A percentile compares a stretch with the other conserved stretches of the same genome.
These are phyloP conservation scores for Xerus rutilus DNA, from an alignment of 2,797 vertebrate genomes.

Conservation along the genomic window DNA sequence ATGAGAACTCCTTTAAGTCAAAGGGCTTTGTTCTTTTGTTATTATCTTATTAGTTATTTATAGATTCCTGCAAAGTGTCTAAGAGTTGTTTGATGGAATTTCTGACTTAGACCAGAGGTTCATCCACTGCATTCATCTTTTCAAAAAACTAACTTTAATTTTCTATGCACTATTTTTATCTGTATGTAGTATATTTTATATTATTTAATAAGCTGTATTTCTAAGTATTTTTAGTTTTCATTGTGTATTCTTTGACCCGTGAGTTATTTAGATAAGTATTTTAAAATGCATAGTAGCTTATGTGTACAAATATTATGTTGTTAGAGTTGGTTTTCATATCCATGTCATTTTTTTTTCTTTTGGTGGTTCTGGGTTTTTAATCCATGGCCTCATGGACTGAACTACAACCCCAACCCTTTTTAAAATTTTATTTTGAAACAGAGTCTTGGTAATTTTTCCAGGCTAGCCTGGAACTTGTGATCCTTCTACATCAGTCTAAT, in stretches of 20 bases:
- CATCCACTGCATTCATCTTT: slow-evolving; percentile 21
- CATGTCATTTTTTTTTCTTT: not conserved
- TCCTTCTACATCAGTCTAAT: not conserved
- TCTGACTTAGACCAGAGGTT: slow-evolving; percentile 13
- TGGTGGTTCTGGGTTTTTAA: not conserved
- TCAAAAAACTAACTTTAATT: slow-evolving; percentile 34
- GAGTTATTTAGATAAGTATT: slow-evolving; percentile 46
- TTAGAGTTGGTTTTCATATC: slow-evolving; percentile 53
- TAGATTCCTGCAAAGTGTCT: not conserved
- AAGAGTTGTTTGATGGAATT: not conserved
- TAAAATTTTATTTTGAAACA: not conserved
- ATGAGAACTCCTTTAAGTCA: not conserved
- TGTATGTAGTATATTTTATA: slow-evolving; percentile 30
- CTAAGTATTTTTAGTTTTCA: slow-evolving; percentile 13
- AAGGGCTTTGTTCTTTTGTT: not conserved
- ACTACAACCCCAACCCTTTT: not conserved
- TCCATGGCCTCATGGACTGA: not conserved
- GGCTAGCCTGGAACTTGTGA: not conserved
- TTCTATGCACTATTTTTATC: slow-evolving; percentile 29
- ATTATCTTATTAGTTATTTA: not conserved
- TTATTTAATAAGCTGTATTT: slow-evolving; percentile 42
- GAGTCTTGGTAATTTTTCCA: not conserved
- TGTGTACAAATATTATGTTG: slow-evolving; percentile 27
- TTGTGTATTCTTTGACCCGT: slow-evolving; percentile 51
- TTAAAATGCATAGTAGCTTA: slow-evolving; percentile 34